Conservation (phyloP, 1,140 invertebrate species). For the Penaeus indicus region DNA sequence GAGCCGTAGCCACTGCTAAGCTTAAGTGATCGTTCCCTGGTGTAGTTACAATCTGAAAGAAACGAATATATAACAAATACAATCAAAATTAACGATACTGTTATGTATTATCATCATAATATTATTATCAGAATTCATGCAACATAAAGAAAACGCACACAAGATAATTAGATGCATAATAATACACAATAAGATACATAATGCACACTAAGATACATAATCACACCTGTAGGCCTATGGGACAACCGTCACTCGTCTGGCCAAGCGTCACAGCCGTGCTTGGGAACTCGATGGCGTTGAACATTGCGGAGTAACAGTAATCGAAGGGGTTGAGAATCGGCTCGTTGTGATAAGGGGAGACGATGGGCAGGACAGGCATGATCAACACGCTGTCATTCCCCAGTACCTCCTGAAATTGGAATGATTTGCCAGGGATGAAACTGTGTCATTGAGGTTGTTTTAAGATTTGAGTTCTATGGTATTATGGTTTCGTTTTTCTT, state of each 20-base stretch:
- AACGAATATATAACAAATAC: neutral
- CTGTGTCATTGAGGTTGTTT: no score
- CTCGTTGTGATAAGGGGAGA: no score
- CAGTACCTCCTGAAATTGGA: no score
- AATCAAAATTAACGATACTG: slow-evolving; percentile 72
- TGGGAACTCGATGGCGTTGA: slow-evolving; percentile 5
- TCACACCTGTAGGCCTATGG: neutral
- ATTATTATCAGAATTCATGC: slow-evolving; percentile 75
- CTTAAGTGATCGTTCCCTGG: slow-evolving; percentile 70
- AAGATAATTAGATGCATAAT: neutral
- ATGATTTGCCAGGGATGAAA: no score
- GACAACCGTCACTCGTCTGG: neutral
- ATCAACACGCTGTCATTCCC: no score
- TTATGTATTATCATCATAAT: slow-evolving; percentile 69
- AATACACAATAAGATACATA: neutral
- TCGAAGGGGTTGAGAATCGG: no score
- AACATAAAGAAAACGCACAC: no score
- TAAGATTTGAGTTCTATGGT: no score
- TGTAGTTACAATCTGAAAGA: slow-evolving; percentile 69
- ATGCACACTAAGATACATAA: neutral
- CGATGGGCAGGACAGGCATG: no score
- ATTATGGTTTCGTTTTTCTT: no score
- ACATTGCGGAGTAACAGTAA: neutral
- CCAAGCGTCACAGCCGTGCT: slow-evolving; percentile 5
- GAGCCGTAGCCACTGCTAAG: slow-evolving; percentile 71